These are phyloP conservation scores for Mungos mungo DNA, from an alignment of 2,113 vertebrate genomes.

Conservation along the genomic window DNA sequence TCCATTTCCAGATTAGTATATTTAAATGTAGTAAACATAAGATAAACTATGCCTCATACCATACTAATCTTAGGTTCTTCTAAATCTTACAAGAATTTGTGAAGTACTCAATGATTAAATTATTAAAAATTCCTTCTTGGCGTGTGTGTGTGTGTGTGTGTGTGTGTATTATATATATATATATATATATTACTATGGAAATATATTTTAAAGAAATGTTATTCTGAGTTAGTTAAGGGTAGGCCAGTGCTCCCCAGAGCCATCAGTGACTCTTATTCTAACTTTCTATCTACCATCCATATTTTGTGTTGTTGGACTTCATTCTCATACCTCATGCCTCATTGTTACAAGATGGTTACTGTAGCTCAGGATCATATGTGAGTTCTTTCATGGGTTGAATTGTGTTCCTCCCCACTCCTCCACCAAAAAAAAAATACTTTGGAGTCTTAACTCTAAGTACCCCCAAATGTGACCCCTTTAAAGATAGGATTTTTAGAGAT, in stretches of 20 bases:
- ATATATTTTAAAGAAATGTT: neutral
- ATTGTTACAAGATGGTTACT: neutral
- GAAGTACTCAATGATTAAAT: neutral
- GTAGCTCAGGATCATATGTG: neutral
- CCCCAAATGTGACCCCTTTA: neutral
- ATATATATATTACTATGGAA: neutral
- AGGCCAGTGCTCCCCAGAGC: neutral
- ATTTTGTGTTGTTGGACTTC: neutral
- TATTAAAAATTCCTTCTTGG: neutral
- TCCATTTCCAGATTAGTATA: neutral
- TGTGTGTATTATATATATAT: neutral
- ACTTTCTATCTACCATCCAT: neutral
- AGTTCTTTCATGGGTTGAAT: neutral
- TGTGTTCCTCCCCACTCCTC: rapidly evolving
- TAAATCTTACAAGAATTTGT: neutral
- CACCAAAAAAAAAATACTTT: neutral
- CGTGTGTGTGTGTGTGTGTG: too few relatives aligned
- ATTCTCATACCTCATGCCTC: neutral
- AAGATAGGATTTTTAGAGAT: neutral
- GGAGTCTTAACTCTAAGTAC: neutral
- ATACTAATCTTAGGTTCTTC: neutral
- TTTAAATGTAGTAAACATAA: neutral
- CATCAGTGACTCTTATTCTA: neutral
- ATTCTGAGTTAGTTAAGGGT: neutral
- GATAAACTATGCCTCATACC: neutral